Conservation (phyloP, 2,113 vertebrate genomes). For the Crotophaga sulcirostris region DNA sequence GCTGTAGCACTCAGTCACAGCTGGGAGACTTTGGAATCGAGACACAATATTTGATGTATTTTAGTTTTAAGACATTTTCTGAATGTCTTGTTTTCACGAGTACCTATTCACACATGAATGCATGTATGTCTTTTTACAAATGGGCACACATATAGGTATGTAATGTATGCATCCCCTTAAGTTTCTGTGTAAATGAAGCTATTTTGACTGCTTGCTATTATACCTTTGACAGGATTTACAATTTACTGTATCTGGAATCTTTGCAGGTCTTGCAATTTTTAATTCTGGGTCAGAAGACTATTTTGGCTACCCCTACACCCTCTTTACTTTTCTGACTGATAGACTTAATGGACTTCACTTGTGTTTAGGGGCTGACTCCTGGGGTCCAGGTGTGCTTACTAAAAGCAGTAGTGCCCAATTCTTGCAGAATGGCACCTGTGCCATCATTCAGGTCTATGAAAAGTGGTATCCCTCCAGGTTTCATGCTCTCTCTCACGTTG, state of each 20-base stretch:
- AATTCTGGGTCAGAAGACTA: background rate
- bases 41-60: background rate
- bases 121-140: background rate
- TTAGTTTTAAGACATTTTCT: background rate
- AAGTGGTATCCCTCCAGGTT: background rate
- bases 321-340: background rate
- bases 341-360: background rate
- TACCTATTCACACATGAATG: background rate
- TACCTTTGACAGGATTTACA: background rate
- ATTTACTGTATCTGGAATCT: background rate
- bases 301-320: background rate
- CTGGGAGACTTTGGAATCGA: background rate
- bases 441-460: background rate
- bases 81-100: background rate
- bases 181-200: background rate
- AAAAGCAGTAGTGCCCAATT: background rate
- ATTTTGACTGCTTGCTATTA: background rate
- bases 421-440: background rate
- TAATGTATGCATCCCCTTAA: background rate
- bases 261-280: background rate
- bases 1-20: background rate
- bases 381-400: background rate
- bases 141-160: too few species aligned
- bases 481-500: rapidly evolving
- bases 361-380: background rate